Base-by-base conservation (phyloP, 2,797 vertebrate species). In the Alca torda region DNA sequence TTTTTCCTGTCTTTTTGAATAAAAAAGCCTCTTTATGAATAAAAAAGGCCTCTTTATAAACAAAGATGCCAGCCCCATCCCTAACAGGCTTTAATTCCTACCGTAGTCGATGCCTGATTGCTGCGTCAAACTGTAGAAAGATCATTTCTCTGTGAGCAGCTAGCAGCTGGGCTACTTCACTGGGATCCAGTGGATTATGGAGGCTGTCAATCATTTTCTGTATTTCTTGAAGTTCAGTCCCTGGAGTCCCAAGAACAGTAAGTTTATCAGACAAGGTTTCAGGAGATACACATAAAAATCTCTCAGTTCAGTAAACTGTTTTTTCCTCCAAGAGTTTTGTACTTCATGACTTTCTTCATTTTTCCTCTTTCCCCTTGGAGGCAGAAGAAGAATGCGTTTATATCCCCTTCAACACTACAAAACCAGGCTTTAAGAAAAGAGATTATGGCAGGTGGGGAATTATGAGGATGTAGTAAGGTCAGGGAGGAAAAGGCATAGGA, bases 81-180 rank as follows among this genome's bases (percentile, higher is more conserved):
- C 35, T 33, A 35, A 25, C 13, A 70, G 19, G 8, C 64, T 37
- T 26, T 33, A 69, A 59, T 48, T 89, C 95, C 89, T 97, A 98
- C 98, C 90, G 61, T 96, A 98, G 97, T 23, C 92, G 93, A 84
- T 97, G 97, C 64, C 98, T 96, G 43, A 98, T 84, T 6, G 98
- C 97, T 3, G 96, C 70, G 10, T 98, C 95, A 11, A 98, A 98
- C 89, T 98, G 98, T 91, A 98, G 96, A 90, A 98, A 95, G 30
- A 97, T 48, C 60, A 98, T 95, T 73, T 98, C 98, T 94, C 98
- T 98, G 77, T 74, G 96, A 78, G 98, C 65, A 28, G 97, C 95
- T 79, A 98, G 97, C 65, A 98, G 94, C 35, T 93, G 91, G 28
- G 96, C 96, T 8, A 98, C 97, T 37, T 95, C 45, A 7, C 94